Base-by-base conservation (phyloP, 2,113 vertebrate genomes). In the Echinops telfairi region DNA sequence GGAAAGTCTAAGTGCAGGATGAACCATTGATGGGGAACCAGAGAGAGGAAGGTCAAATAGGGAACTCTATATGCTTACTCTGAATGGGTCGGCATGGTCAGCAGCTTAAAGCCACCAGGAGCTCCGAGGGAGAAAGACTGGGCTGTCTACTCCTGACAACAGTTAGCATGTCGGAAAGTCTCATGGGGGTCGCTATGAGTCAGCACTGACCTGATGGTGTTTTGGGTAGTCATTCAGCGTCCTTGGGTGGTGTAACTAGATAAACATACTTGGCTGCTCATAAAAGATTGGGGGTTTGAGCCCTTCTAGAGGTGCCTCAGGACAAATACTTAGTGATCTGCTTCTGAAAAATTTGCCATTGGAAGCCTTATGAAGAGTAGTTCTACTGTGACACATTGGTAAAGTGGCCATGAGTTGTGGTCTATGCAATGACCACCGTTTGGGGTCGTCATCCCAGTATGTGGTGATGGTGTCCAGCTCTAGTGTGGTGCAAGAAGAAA, bases 21-120 rank as follows among this genome's bases (percentile, higher is more conserved):
- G 68, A 83, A 71, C 10, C 29, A 27, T 3, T 76, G 31, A 75
- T 38, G 17, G 16, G 36, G 91, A 89, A 80, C 20, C n/a, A 60
- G 83, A 36, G n/a, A 88, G 6, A 77, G 16, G 25, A 11, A 36
- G 11, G 22, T 85, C n/a, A 64, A 64, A 25, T 8, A 47, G 4
- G 0, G 5, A 80, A 6, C 1, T 10, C 4, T 3, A 31, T 22
- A 14, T 1, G 40, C 4, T 40, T 40, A 6, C 1, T 10, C 4
- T 3, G 27, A 17, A 14, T 14, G 12, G 47, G 10, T 53, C 9
- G 5, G 12, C 12, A 53, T 53, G 47, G 47, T 53, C 47, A 53
- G 47, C 10, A 53, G 47, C 10, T 53, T 53, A 10, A 53, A 53
- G 10, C 47, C 47, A 53, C 47, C 47, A 53, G 47, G 47, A 11